Evolutionary conservation across 2,113 vertebrate species (phyloP).

Genomic region (Hassar affinis): DNA sequence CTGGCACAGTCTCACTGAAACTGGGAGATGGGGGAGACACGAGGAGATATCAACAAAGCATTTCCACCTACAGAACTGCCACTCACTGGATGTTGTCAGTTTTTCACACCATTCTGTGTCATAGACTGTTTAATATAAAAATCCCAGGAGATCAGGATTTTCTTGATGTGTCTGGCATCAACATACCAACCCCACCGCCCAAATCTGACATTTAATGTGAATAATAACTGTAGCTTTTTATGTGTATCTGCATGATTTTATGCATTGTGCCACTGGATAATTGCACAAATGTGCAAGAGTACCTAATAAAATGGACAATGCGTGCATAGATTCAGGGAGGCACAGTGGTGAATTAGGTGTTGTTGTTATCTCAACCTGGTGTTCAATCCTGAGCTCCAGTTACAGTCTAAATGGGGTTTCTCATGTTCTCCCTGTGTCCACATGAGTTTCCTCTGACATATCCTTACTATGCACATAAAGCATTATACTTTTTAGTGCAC

Average conservation of each 20-base stretch:
- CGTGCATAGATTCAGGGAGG: not conserved
- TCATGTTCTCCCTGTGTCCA: not conserved
- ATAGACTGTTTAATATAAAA: too few species aligned
- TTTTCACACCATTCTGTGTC: not conserved
- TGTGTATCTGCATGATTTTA: not conserved
- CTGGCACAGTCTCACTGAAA: not conserved
- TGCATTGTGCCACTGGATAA: not conserved
- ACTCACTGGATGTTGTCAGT: not conserved
- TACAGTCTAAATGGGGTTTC: not conserved
- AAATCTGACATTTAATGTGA: not conserved
- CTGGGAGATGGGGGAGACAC: not conserved
- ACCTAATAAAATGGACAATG: not conserved
- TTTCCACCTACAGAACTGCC: not conserved
- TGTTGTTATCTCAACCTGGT: not conserved
- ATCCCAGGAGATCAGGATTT: not conserved
- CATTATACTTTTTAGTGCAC: not conserved
- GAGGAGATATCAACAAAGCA: not conserved
- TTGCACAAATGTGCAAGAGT: not conserved
- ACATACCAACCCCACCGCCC: too few species aligned
- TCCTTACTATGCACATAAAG: not conserved
- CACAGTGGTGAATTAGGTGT: not conserved
- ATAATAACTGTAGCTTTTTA: not conserved
- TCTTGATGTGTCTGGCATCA: not conserved
- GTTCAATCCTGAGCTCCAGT: not conserved
- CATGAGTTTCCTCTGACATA: not conserved